Evolutionary conservation across 2,113 vertebrate genomes (phyloP), one percentile per base, ranked within the genome.

Genomic region (Carassius gibelio): DNA sequence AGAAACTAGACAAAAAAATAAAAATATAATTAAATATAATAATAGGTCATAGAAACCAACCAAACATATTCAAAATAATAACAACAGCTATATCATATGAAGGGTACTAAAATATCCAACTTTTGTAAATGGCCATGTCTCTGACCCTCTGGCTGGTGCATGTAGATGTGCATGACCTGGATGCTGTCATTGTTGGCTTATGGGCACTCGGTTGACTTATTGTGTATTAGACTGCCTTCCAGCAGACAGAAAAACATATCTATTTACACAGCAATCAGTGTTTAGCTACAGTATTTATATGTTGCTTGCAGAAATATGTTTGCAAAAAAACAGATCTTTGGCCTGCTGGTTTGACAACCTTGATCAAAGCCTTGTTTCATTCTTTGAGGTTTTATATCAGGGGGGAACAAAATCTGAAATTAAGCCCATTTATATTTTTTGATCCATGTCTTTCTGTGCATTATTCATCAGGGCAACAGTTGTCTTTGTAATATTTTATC

Each of bases 331-430:
- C 66, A 9, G 13, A 71, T 38, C 11, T 42, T 62, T 23, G 48
- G 55, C 30, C 57, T 36, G 3, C 69, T 83, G 68, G 3, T 61
- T 83, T 74, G 81, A 57, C 48, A 17, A 36, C 81, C 48, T 59
- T 59, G 68, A 74, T 83, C 81, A 45, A 34, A 74, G 50, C 48
- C 15, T n/a, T 36, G 8, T 59, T 74, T 83, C 48, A 68, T 68
- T 23, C 48, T 82, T 66, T 50, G n/a, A 48, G n/a, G 14, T 11
- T 81, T 74, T n/a, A 74, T 48, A 74, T 48, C 68, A 21, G 36
- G 19, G 19, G 4, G 30, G 36, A 68, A 48, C 36, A 15, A 42
- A 38, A 74, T 23, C 38, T 7, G 45, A 74, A 74, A 74, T 48
- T n/a, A 10, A 38, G 19, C 9, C 38, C 23, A 13, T 72, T 72